phyloP scores from a whole-genome alignment of 2,113 vertebrate genomes.

The Collichthys lucidus region DNA sequence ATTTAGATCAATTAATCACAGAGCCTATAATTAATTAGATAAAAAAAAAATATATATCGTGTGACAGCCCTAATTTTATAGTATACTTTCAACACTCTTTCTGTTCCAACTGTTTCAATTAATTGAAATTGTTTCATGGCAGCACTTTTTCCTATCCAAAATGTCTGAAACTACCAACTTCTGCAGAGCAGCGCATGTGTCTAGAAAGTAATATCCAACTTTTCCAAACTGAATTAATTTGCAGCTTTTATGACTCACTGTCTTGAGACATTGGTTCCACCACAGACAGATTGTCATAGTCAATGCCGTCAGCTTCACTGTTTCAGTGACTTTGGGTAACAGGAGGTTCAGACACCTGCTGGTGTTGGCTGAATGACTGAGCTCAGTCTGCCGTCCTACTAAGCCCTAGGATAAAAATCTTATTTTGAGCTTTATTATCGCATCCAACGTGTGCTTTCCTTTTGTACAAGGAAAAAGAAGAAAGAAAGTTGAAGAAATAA shows the following conservation, averaged over 20 bases:
- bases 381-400: background rate
- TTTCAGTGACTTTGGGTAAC: slow-evolving; percentile 21
- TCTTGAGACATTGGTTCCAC: slow-evolving; percentile 22
- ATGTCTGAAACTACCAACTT: background rate
- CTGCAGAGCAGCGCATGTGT: background rate
- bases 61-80: no score
- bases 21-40: no score
- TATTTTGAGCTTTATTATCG: background rate
- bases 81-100: no score
- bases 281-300: slow-evolving; percentile 10
- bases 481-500: slow-evolving; percentile 6
- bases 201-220: background rate
- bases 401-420: background rate
- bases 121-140: background rate
- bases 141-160: background rate
- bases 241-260: slow-evolving; percentile 3
- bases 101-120: no score
- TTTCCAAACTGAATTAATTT: slow-evolving; percentile 26
- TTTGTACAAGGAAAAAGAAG: background rate
- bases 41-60: no score
- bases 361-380: slow-evolving; percentile 16
- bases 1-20: no score
- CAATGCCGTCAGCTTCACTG: background rate
- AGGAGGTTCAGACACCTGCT: slow-evolving; percentile 46
- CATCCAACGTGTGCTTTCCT: background rate